Evolutionary conservation across 1,140 invertebrate species (phyloP), one percentile per base, ranked within the genome.

Genomic region (Lysiphlebus fabarum): DNA sequence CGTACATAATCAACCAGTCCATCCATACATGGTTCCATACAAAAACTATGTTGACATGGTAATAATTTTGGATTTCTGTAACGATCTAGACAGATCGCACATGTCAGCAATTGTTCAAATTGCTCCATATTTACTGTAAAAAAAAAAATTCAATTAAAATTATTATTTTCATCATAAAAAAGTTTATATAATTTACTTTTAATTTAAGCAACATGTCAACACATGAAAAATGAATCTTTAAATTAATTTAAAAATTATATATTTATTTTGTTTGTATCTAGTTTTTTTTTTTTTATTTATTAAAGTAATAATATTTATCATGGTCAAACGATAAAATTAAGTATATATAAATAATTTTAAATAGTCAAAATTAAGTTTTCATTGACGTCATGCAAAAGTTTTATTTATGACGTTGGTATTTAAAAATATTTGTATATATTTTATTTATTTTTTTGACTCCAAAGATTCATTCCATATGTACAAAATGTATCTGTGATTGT

Each of bases 41-140:
- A 99, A 81, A 98, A 99, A 63, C 96, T 98, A 85, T 99, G 97
- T 82, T 99, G 96, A 78, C 97, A 99, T 88, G 96, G 96, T 68
- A 99, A 81, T 68, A 99, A 82, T 82, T 98, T 98, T 37, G 97
- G 97, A 79, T 96, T 96, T 70, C 93, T 86, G 80, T 93, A 99
- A 65, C 96, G 86, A 81, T 99, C 97, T 73, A 99, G 81, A 77
- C 97, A 99, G 69, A 99, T 96, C 73, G 95, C 92, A 82, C 97
- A 99, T 58, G 95, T 97, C 66, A 99, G 83, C 70, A 99, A 84
- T 81, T 97, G 94, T 79, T 99, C 95, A 72, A 99, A 93, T 83
- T 98, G 93, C 84, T 94, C 91, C 92, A 94, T 94, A 73, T 82
- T 87, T 62, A 62, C 59, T 66, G 62, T 14, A 47, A 34, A 41